Conservation (phyloP, 2,888 invertebrate species). For the Ecliptopera silaceata region DNA sequence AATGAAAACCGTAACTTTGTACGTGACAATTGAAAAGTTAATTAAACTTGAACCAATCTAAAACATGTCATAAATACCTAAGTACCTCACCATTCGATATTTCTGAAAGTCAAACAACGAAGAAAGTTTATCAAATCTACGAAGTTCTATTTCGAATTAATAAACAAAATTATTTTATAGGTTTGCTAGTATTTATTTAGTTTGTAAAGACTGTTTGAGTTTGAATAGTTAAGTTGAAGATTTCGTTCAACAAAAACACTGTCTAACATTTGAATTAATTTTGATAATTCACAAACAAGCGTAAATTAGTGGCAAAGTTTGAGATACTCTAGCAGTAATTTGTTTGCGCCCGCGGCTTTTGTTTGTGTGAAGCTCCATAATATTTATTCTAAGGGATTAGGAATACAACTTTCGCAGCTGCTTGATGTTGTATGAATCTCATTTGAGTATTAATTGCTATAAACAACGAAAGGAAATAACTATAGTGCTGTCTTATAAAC, state of each 20-base stretch:
- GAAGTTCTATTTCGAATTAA: neutral
- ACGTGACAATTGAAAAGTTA: neutral
- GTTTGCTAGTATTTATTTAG: neutral
- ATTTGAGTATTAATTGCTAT: neutral
- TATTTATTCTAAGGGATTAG: conserved; percentile 67
- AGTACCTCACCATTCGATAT: no score
- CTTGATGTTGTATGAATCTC: conserved; percentile 47
- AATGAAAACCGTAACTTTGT: neutral
- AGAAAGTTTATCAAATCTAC: neutral
- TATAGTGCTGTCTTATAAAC: no score
- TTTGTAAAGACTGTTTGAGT: neutral
- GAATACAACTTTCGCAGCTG: conserved; percentile 53
- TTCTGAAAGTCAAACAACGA: neutral
- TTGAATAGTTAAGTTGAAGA: neutral
- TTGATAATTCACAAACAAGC: conserved; percentile 46
- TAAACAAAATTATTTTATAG: neutral
- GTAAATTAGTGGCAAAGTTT: conserved; percentile 54
- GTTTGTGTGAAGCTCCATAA: conserved; percentile 58
- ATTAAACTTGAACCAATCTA: neutral
- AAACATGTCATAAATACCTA: neutral
- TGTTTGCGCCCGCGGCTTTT: conserved; percentile 59
- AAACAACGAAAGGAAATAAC: no score
- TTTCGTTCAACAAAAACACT: neutral
- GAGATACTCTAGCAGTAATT: conserved; percentile 63
- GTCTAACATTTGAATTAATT: conserved; percentile 30